Percentiles rank a stretch among this genome's conserved stretches.
These are phyloP conservation scores for Spisula solida DNA, from an alignment of 2,888 invertebrate species.

Conservation along the genomic window DNA sequence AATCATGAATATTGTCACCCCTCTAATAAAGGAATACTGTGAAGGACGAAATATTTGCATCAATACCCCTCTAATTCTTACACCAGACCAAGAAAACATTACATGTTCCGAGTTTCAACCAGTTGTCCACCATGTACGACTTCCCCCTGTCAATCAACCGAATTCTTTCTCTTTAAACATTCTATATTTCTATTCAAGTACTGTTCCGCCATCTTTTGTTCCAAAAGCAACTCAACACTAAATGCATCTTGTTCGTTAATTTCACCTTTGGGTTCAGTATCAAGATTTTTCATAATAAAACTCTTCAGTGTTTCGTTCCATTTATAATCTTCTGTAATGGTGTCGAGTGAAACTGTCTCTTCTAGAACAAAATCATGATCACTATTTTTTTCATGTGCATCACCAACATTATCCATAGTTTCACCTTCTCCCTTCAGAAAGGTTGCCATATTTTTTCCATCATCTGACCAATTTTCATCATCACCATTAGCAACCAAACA, in stretches of 20 bases:
- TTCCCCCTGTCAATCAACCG: background rate
- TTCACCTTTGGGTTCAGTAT: conserved; percentile 42
- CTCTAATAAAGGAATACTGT: no score
- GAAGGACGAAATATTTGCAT: no score
- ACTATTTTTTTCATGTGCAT: background rate
- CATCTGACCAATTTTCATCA: background rate
- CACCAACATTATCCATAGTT: background rate
- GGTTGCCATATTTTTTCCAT: background rate
- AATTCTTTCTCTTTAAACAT: conserved; percentile 40
- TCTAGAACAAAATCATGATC: background rate
- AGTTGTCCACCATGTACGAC: no score
- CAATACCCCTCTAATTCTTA: background rate
- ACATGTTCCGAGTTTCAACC: background rate
- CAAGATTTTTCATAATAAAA: conserved; percentile 61
- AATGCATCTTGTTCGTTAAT: background rate
- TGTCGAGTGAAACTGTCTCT: background rate
- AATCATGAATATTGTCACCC: no score
- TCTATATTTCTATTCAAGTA: conserved; percentile 56
- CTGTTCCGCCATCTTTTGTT: conserved; percentile 61
- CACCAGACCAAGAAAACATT: background rate
- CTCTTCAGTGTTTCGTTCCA: conserved; percentile 61
- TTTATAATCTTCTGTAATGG: conserved; percentile 32
- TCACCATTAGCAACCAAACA: background rate
- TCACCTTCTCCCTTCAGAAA: background rate
- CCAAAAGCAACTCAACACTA: conserved; percentile 51